Conservation (phyloP, 2,888 invertebrate species). For the Glyphotaelius pellucidus region DNA sequence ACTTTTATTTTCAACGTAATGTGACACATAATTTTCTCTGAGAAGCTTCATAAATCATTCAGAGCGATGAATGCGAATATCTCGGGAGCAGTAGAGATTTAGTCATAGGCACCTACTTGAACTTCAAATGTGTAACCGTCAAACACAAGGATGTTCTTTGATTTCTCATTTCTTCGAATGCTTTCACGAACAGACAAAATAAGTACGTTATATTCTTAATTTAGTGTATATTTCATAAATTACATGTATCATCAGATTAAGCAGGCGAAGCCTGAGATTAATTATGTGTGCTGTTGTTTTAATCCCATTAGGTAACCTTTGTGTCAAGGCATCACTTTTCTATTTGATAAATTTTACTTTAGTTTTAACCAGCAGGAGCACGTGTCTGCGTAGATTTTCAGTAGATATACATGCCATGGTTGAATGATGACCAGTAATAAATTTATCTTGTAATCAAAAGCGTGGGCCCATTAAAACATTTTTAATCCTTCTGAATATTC, state of each 20-base stretch:
- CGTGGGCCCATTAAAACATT: neutral
- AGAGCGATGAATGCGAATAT: conserved; percentile 21
- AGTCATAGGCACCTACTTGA: neutral
- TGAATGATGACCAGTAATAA: neutral
- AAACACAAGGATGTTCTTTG: neutral
- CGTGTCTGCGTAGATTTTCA: neutral
- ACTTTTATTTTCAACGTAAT: neutral
- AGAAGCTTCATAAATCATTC: conserved; percentile 12
- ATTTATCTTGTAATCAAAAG: neutral
- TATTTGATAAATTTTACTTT: neutral
- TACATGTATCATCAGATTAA: neutral
- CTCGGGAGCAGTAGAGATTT: conserved; percentile 9
- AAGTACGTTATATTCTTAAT: neutral
- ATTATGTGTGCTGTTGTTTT: neutral
- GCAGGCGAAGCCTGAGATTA: neutral
- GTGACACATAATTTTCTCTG: conserved; percentile 23
- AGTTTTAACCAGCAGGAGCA: neutral
- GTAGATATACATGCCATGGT: neutral
- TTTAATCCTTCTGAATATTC: neutral
- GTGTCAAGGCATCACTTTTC: neutral
- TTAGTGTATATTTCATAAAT: neutral
- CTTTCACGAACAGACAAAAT: neutral
- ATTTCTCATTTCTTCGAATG: neutral
- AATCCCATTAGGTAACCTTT: conserved; percentile 2
- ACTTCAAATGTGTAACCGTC: neutral